phyloP scores from a whole-genome alignment of 1,140 invertebrate genomes.

The Heliconius eleuchia region DNA sequence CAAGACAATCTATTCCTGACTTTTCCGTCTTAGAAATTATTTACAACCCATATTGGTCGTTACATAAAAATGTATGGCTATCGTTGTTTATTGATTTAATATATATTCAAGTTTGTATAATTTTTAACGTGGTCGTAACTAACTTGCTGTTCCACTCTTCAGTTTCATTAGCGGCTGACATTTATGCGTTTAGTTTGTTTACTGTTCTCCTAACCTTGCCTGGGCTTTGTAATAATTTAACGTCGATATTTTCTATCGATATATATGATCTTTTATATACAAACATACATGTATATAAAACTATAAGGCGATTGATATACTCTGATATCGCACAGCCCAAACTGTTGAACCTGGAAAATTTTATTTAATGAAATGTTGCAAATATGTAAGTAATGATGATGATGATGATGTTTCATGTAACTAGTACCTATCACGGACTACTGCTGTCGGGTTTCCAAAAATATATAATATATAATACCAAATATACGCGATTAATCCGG shows the following conservation, averaged over 20 bases:
- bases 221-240: neutral
- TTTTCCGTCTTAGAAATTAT: neutral
- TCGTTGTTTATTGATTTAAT: neutral
- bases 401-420: no score
- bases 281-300: no score
- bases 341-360: no score
- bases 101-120: neutral
- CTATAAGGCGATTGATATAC: no score
- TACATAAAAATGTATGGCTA: neutral
- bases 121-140: slow-evolving; percentile 17
- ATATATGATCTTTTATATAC: neutral
- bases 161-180: slow-evolving; percentile 17
- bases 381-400: no score
- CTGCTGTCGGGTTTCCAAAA: no score
- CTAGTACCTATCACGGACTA: no score
- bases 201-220: slow-evolving; percentile 1
- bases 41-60: neutral
- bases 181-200: slow-evolving; percentile 15
- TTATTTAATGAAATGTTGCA: no score
- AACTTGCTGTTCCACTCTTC: slow-evolving; percentile 17
- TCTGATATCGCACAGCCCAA: no score
- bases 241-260: neutral
- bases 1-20: no score
- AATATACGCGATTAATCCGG: no score
- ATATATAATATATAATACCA: no score